Percentiles rank a stretch among this genome's conserved stretches.
These are phyloP conservation scores for Chrysomela aeneicollis DNA, from an alignment of 2,888 invertebrate species.

Conservation along the genomic window DNA sequence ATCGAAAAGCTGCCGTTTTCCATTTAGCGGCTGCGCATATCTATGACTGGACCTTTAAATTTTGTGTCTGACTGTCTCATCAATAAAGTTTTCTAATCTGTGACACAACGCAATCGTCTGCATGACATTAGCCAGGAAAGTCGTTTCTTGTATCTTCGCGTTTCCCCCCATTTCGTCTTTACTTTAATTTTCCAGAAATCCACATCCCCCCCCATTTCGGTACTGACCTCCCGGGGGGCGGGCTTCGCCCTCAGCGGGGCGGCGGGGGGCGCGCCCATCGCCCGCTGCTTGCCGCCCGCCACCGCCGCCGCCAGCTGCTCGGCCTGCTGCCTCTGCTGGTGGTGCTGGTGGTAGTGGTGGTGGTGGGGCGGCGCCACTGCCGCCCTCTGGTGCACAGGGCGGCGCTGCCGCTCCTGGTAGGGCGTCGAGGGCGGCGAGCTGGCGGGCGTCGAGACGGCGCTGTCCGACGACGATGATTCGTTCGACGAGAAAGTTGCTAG, in stretches of 20 bases:
- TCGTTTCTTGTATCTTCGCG: no score
- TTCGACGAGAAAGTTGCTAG: constrained; percentile 64
- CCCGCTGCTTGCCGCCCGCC: constrained; percentile 48
- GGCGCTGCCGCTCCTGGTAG: constrained; percentile 50
- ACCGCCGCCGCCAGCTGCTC: no score
- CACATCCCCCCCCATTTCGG: no score
- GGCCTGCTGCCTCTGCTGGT: constrained; percentile 12
- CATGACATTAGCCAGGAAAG: no score
- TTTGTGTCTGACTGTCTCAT: no score
- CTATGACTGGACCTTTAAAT: no score
- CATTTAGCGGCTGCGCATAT: no score
- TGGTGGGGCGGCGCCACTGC: background rate
- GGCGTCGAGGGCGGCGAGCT: constrained; percentile 44
- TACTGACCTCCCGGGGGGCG: constrained; percentile 55
- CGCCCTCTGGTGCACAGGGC: background rate
- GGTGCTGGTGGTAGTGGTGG: constrained; percentile 22
- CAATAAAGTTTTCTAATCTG: no score
- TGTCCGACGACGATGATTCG: constrained; percentile 45
- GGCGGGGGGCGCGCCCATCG: constrained; percentile 42
- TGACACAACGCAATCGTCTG: no score
- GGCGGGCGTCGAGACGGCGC: constrained; percentile 34
- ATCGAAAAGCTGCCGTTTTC: no score
- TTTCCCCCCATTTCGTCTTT: no score
- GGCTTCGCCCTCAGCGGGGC: constrained; percentile 55
- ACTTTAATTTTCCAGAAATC: no score